Evolutionary conservation across 1,140 invertebrate species (phyloP).

Genomic region (Cyclargus thomasi): DNA sequence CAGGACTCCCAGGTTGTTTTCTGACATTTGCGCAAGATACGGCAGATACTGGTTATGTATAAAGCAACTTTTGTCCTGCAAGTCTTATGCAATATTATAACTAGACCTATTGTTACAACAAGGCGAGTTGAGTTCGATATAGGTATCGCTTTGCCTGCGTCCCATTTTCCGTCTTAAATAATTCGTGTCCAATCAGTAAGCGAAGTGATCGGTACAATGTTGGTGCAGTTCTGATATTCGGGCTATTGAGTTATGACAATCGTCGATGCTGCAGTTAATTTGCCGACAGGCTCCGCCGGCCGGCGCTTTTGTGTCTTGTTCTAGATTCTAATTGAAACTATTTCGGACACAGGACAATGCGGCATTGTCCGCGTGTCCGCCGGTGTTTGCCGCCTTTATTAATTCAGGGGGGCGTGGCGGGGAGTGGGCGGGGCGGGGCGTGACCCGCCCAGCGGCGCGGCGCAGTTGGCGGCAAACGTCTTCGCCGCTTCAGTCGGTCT

Average conservation of each 20-base stretch:
- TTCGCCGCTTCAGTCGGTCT: slow-evolving; percentile 51
- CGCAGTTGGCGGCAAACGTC: slow-evolving; percentile 34
- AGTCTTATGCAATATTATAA: too few relatives aligned
- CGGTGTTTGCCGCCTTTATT: slow-evolving; percentile 72
- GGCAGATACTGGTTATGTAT: too few relatives aligned
- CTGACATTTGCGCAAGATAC: too few relatives aligned
- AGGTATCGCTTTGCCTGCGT: background rate
- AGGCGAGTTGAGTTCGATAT: background rate
- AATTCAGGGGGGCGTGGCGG: slow-evolving; percentile 66
- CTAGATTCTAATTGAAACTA: slow-evolving; percentile 73
- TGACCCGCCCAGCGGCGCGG: slow-evolving; percentile 53
- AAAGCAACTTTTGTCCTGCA: too few relatives aligned
- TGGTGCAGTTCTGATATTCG: background rate
- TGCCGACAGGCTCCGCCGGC: slow-evolving; percentile 51
- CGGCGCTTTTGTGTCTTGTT: slow-evolving; percentile 58
- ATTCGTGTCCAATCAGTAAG: slow-evolving; percentile 3
- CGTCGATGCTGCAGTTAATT: slow-evolving; percentile 60
- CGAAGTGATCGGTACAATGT: background rate
- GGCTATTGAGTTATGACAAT: slow-evolving; percentile 34
- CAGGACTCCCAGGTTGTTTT: too few relatives aligned
- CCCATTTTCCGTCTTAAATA: background rate
- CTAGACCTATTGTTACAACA: too few relatives aligned
- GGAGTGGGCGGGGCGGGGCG: slow-evolving; percentile 51
- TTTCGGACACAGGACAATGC: slow-evolving; percentile 71
- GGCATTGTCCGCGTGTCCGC: slow-evolving; percentile 71